Percentiles rank a stretch among this genome's conserved stretches.
Conservation (phyloP, 2,113 vertebrate genomes). For the Oreochromis tanganicae region DNA sequence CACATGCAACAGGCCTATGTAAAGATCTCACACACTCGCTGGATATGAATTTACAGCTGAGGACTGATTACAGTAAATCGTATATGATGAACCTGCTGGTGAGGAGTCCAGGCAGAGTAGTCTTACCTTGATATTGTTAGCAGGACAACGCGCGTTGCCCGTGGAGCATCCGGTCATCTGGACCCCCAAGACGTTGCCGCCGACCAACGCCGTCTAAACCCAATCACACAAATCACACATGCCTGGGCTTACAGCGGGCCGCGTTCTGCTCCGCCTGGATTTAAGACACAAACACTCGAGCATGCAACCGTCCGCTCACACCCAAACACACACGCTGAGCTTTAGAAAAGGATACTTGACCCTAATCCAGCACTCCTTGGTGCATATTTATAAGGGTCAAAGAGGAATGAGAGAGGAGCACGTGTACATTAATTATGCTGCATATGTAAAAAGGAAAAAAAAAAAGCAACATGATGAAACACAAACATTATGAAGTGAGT, state of each 20-base stretch:
- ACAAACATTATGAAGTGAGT: background rate
- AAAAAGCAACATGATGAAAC: background rate
- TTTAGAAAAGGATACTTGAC: constrained; percentile 43
- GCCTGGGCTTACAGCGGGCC: constrained; percentile 48
- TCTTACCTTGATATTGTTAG: constrained; percentile 47
- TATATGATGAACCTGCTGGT: background rate
- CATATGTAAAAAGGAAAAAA: background rate
- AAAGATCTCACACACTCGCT: background rate
- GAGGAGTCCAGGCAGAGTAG: background rate
- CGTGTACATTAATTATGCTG: background rate
- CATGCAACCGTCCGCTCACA: constrained; percentile 6
- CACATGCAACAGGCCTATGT: background rate
- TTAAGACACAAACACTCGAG: constrained; percentile 44
- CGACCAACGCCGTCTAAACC: constrained; percentile 32
- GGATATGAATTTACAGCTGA: background rate
- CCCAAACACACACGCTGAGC: background rate
- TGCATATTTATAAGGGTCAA: constrained; percentile 40
- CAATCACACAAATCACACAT: constrained; percentile 53
- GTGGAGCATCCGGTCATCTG: constrained; percentile 4
- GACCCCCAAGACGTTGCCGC: background rate
- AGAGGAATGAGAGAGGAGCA: background rate
- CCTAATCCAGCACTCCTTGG: constrained; percentile 53
- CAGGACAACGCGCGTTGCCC: background rate
- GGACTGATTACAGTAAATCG: background rate
- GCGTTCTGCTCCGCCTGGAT: constrained; percentile 39